Percentiles rank a stretch among this genome's conserved stretches.
Conservation (phyloP, 2,888 invertebrate species). For the Torymus tubicola region DNA sequence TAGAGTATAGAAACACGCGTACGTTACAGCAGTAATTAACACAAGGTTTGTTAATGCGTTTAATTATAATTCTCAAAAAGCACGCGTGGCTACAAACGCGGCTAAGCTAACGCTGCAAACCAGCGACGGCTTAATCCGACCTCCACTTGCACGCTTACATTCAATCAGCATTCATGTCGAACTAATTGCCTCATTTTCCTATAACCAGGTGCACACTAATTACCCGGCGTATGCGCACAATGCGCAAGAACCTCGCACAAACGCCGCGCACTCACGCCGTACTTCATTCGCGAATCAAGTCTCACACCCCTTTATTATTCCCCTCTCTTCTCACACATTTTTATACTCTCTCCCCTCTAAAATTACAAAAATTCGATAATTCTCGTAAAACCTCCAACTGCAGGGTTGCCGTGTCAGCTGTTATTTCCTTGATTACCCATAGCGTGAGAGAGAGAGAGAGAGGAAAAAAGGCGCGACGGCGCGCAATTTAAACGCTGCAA, state of each 20-base stretch:
- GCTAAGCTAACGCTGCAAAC: no score
- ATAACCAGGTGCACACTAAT: conserved; percentile 39
- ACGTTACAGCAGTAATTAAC: no score
- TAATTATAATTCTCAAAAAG: no score
- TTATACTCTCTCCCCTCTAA: not conserved
- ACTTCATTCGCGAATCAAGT: no score
- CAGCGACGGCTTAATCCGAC: no score
- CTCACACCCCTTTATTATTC: no score
- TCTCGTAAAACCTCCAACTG: not conserved
- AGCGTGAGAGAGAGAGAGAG: not conserved
- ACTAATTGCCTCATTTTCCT: conserved; percentile 48
- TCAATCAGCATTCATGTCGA: conserved; percentile 41
- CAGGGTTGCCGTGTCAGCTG: not conserved
- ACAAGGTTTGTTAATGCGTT: no score
- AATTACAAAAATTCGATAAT: conserved; percentile 32
- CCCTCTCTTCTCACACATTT: no score
- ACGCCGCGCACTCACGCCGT: not conserved
- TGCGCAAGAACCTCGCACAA: conserved; percentile 8
- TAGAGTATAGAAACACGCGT: no score
- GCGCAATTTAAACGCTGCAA: no score
- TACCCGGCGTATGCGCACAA: conserved; percentile 13
- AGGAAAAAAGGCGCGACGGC: not conserved
- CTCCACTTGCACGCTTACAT: conserved; percentile 2
- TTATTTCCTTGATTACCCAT: conserved; percentile 30
- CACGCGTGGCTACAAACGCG: no score